A percentile compares a stretch with the other conserved stretches of the same genome.
Conservation (phyloP, 2,797 vertebrate genomes). For the Clarias platycephalus region DNA sequence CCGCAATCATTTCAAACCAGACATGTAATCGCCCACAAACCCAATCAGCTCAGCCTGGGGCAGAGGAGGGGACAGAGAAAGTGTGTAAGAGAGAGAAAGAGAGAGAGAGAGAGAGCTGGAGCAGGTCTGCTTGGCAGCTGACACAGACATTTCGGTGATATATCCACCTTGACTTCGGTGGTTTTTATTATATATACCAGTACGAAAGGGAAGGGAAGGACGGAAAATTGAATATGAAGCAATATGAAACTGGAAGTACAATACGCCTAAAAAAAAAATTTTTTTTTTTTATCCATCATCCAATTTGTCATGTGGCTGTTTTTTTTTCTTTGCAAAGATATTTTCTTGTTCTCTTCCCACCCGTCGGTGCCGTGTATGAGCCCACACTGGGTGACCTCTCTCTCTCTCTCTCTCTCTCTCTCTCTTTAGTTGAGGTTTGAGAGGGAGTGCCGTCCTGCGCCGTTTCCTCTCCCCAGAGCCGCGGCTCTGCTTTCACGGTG, state of each 20-base stretch:
- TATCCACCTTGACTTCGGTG: not conserved
- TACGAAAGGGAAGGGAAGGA: not conserved
- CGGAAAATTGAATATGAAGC: not conserved
- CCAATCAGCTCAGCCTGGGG: constrained; percentile 32
- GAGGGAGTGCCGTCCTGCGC: constrained; percentile 24
- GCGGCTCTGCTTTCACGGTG: constrained; percentile 44
- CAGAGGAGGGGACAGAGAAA: not conserved
- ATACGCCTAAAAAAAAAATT: not conserved
- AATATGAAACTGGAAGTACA: not conserved
- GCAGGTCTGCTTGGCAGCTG: not conserved
- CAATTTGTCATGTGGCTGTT: not conserved
- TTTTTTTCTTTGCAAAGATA: not conserved
- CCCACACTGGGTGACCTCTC: constrained; percentile 42
- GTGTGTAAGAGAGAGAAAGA: not conserved
- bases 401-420: no score
- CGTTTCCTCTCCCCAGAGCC: constrained; percentile 54
- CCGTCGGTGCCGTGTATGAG: constrained; percentile 14
- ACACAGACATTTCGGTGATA: not conserved
- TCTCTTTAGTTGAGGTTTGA: constrained; percentile 20
- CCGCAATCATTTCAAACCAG: constrained; percentile 43
- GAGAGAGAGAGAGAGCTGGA: not conserved
- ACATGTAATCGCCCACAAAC: constrained; percentile 46
- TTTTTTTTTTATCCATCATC: not conserved
- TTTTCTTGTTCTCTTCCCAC: constrained; percentile 7
- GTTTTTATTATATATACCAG: not conserved